Conservation (phyloP, 2,888 invertebrate species). For the Bellardia bayeri region DNA sequence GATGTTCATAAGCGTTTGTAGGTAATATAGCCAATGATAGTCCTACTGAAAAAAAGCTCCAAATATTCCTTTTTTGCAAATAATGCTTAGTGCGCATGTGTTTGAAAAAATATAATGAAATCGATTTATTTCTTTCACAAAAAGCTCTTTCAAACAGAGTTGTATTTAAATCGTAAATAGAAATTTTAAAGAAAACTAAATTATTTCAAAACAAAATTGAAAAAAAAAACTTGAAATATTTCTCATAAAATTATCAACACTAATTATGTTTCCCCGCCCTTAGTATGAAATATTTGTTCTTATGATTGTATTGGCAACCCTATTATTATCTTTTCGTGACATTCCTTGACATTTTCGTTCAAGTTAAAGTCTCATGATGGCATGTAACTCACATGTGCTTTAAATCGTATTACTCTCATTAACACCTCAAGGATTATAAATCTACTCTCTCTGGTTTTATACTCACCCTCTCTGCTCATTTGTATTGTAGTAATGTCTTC, state of each 20-base stretch:
- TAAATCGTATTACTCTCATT: neutral
- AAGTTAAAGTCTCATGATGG: slow-evolving; percentile 14
- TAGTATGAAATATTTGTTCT: neutral
- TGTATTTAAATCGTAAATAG: slow-evolving; percentile 46
- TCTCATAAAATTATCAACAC: too few relatives aligned
- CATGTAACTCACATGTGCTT: slow-evolving; percentile 49
- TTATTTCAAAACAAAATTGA: too few relatives aligned
- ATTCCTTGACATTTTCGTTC: slow-evolving; percentile 68
- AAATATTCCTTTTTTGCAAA: slow-evolving; percentile 67
- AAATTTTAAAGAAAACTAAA: too few relatives aligned
- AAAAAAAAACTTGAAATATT: neutral
- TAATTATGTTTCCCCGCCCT: neutral
- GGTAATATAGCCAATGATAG: slow-evolving; percentile 78
- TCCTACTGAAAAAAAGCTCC: slow-evolving; percentile 79
- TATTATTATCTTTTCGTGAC: slow-evolving; percentile 42
- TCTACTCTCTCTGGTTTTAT: neutral
- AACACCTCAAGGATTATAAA: neutral
- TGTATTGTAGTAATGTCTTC: neutral
- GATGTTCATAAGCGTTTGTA: slow-evolving; percentile 84
- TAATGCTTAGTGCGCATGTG: slow-evolving; percentile 46
- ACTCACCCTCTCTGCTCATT: neutral
- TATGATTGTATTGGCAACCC: slow-evolving; percentile 54
- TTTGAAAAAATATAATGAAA: slow-evolving; percentile 63
- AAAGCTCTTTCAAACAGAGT: slow-evolving; percentile 56
- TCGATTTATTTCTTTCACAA: slow-evolving; percentile 72